Evolutionary conservation across 2,113 vertebrate species (phyloP).

Genomic region (Microtus richardsoni): DNA sequence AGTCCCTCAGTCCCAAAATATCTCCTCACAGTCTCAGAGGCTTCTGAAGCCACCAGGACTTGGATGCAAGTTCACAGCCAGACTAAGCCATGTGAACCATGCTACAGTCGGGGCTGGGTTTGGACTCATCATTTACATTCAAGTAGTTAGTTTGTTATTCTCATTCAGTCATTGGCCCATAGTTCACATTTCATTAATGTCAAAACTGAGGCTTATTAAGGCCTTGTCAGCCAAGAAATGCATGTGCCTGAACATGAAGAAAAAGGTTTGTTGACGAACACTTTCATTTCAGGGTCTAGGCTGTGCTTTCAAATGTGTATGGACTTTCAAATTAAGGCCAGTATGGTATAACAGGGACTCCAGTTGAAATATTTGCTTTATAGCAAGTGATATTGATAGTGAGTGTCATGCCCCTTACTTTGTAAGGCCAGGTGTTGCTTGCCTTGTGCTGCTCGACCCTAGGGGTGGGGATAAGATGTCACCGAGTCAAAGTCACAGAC

Average conservation of each 20-base stretch:
- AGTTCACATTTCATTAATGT: background rate
- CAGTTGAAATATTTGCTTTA: background rate
- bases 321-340: background rate
- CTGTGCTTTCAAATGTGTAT: background rate
- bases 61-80: background rate
- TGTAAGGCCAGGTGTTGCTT: background rate
- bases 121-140: background rate
- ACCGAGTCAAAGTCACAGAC: too few species aligned
- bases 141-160: background rate
- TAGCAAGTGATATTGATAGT: too few species aligned
- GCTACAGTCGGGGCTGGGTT: background rate
- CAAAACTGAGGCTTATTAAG: background rate
- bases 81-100: background rate
- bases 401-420: background rate
- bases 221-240: accelerated
- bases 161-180: background rate
- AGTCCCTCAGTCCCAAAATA: accelerated
- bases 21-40: background rate
- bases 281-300: background rate
- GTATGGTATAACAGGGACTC: background rate
- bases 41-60: background rate
- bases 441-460: too few species aligned
- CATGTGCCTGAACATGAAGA: background rate
- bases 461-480: too few species aligned
- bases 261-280: too few species aligned